phyloP scores from a whole-genome alignment of 2,888 invertebrate genomes.

The Atethmia centrago region DNA sequence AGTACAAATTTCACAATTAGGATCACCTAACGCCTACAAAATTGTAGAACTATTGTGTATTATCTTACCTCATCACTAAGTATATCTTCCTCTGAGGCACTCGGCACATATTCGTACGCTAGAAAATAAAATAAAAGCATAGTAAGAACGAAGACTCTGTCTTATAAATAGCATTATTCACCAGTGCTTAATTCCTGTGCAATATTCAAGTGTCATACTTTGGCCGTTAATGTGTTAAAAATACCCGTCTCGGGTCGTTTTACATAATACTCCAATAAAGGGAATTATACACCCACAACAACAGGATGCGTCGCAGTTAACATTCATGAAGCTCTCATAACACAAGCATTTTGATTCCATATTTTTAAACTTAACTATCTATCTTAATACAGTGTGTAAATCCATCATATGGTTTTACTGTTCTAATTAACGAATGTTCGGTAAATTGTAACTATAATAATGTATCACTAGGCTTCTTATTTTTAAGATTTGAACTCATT shows the following conservation, averaged over 20 bases:
- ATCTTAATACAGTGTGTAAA: conserved; percentile 1
- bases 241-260: conserved; percentile 19
- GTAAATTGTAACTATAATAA: conserved; percentile 17
- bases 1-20: not conserved
- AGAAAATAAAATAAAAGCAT: conserved; percentile 57
- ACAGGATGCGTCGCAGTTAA: conserved; percentile 63
- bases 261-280: conserved; percentile 18
- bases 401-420: not conserved
- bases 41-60: not conserved
- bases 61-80: conserved; percentile 93
- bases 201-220: conserved; percentile 34
- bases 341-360: conserved; percentile 54
- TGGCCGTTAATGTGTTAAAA: conserved; percentile 55
- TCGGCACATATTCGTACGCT: conserved; percentile 98
- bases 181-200: conserved; percentile 51
- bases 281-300: conserved; percentile 49
- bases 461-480: conserved; percentile 10
- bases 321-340: conserved; percentile 68
- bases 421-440: conserved; percentile 5
- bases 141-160: not conserved
- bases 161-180: conserved; percentile 6
- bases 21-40: not conserved
- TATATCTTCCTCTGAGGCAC: conserved; percentile 95
- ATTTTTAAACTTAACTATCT: not conserved
- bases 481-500: not conserved